Percentiles rank a stretch among this genome's conserved stretches.
These are phyloP conservation scores for Drosophila rubida DNA, from an alignment of 2,888 invertebrate genomes.

Conservation along the genomic window DNA sequence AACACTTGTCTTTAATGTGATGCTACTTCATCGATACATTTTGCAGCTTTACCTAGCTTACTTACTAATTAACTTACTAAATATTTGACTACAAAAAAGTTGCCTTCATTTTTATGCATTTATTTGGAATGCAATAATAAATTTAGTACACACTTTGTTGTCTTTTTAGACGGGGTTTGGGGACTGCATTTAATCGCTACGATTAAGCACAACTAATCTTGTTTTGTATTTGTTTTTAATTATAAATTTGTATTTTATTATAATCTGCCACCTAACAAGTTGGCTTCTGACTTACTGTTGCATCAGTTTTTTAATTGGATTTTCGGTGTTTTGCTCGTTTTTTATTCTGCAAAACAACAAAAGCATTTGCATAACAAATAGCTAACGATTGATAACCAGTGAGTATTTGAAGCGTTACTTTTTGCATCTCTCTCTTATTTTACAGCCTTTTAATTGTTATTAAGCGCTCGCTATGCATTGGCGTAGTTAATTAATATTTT, in stretches of 20 bases:
- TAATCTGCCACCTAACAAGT: neutral
- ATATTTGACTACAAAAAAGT: neutral
- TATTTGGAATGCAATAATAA: slow-evolving; percentile 3
- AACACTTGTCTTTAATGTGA: neutral
- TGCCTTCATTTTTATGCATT: neutral
- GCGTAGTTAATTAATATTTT: neutral
- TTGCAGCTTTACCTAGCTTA: neutral
- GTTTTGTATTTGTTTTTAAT: slow-evolving; percentile 3
- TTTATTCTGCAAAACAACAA: neutral
- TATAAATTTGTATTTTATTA: neutral
- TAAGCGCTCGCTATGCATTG: neutral
- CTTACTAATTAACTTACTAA: neutral
- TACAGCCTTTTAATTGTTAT: slow-evolving; percentile 8
- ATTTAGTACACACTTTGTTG: neutral
- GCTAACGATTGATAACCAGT: neutral
- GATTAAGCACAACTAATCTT: neutral
- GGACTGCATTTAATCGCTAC: neutral
- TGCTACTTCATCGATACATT: neutral
- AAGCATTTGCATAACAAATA: slow-evolving; percentile 1
- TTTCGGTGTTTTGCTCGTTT: neutral
- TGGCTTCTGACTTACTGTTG: neutral
- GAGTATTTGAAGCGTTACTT: neutral
- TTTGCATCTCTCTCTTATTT: neutral
- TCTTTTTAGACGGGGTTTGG: neutral
- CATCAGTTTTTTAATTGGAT: neutral